phyloP scores from a whole-genome alignment of 2,797 vertebrate genomes.

The Bradypus variegatus region DNA sequence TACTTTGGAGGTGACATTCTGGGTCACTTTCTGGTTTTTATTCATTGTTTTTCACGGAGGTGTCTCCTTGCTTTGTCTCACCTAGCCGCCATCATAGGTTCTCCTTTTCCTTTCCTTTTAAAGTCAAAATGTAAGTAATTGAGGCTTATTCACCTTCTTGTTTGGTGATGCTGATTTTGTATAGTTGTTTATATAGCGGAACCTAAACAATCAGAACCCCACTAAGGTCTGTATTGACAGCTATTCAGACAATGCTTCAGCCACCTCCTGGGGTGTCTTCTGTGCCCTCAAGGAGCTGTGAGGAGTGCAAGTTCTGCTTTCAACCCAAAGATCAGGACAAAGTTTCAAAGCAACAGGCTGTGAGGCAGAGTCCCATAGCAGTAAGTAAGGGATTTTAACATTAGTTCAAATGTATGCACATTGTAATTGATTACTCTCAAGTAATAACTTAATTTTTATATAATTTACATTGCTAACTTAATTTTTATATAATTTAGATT shows the following conservation, averaged over 20 bases:
- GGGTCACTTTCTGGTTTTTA: no score
- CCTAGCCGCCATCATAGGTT: no score
- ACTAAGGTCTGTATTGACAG: not conserved
- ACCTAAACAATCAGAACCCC: not conserved
- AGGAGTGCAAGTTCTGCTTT: not conserved
- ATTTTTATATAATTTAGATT: not conserved
- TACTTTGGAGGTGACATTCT: no score
- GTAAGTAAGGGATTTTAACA: not conserved
- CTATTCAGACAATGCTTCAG: not conserved
- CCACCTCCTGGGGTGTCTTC: not conserved
- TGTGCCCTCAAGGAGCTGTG: not conserved
- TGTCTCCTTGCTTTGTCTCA: no score
- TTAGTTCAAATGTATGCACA: not conserved
- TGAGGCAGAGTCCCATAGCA: not conserved
- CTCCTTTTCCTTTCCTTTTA: not conserved
- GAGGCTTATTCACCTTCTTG: not conserved
- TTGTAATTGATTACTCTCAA: not conserved
- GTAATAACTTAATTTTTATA: not conserved
- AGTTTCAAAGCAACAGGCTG: not conserved
- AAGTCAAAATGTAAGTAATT: not conserved
- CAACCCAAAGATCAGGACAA: not conserved
- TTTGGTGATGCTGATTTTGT: not conserved
- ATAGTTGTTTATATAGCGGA: not conserved
- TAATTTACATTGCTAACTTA: not conserved
- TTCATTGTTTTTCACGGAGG: no score